Evolutionary conservation across 2,113 vertebrate species (phyloP).

Genomic region (Microtus oregoni): DNA sequence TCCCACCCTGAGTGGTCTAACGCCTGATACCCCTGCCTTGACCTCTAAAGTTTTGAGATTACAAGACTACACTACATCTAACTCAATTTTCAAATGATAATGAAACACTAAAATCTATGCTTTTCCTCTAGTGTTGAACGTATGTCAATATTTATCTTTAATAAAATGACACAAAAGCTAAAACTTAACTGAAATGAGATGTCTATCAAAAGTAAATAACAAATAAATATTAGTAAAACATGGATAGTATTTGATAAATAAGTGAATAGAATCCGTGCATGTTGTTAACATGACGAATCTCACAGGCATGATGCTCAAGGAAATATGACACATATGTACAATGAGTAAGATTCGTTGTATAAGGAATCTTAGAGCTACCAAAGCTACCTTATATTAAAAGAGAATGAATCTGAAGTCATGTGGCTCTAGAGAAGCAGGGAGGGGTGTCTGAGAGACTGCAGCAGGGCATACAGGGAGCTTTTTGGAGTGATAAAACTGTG

Average conservation of each 20-base stretch:
- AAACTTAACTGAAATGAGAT: not conserved
- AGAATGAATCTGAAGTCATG: not conserved
- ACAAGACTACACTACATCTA: not conserved
- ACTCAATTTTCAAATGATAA: not conserved
- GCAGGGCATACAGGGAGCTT: not conserved
- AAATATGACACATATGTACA: not conserved
- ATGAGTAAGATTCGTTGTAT: not conserved
- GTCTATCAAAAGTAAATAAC: not conserved
- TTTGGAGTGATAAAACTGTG: not conserved
- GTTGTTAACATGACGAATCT: not conserved
- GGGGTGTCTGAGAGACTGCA: not conserved
- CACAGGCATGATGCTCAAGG: too few species aligned
- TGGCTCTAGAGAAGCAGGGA: not conserved
- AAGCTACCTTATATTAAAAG: not conserved
- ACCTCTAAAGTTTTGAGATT: not conserved
- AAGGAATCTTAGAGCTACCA: not conserved
- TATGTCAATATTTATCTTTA: constrained; percentile 14
- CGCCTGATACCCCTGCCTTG: not conserved
- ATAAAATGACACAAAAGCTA: not conserved
- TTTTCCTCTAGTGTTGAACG: not conserved
- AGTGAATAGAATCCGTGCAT: not conserved
- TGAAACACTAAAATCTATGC: not conserved
- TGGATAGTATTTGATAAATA: not conserved
- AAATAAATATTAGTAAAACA: not conserved
- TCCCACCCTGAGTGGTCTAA: too few species aligned